Percentiles rank a stretch among this genome's conserved stretches.
Conservation (phyloP, 2,797 vertebrate genomes). For the Cirrhinus mrigala region DNA sequence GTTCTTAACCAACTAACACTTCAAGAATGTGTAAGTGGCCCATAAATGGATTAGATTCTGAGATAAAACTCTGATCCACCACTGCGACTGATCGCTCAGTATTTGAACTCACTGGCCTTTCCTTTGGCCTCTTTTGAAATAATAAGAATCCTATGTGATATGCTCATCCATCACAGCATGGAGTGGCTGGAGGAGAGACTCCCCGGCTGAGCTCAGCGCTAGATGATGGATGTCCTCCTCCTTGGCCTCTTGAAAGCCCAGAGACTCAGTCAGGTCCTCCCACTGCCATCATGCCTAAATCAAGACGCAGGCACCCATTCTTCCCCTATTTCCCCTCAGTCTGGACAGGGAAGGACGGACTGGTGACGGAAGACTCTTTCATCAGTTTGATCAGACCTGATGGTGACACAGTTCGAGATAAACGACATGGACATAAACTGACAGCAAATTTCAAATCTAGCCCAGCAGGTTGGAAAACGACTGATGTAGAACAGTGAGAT, state of each 20-base stretch:
- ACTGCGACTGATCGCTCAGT: conserved; percentile 62
- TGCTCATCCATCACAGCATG: conserved; percentile 76
- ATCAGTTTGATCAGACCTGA: conserved; percentile 51
- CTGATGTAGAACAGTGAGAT: conserved; percentile 19
- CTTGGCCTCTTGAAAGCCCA: conserved; percentile 77
- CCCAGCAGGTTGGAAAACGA: conserved; percentile 6
- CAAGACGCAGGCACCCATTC: conserved; percentile 72
- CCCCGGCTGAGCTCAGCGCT: conserved; percentile 73
- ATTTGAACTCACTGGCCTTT: conserved; percentile 69
- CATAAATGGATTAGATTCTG: conserved; percentile 60
- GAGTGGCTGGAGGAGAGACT: conserved; percentile 71
- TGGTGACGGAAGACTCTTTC: conserved; percentile 45
- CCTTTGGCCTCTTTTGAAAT: conserved; percentile 73
- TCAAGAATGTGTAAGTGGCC: conserved; percentile 33
- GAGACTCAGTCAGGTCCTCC: conserved; percentile 72
- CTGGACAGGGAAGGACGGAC: conserved; percentile 56
- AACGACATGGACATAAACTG: conserved; percentile 40
- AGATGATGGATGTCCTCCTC: conserved; percentile 80
- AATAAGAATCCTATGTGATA: conserved; percentile 66
- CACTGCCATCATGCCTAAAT: conserved; percentile 76
- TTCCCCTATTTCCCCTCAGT: conserved; percentile 54
- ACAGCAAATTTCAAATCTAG: conserved; percentile 25
- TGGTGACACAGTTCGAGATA: conserved; percentile 47
- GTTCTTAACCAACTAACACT: conserved; percentile 25
- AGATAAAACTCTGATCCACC: conserved; percentile 64